Base-by-base conservation (phyloP, 2,888 invertebrate species). In the Rhagonycha fulva region DNA sequence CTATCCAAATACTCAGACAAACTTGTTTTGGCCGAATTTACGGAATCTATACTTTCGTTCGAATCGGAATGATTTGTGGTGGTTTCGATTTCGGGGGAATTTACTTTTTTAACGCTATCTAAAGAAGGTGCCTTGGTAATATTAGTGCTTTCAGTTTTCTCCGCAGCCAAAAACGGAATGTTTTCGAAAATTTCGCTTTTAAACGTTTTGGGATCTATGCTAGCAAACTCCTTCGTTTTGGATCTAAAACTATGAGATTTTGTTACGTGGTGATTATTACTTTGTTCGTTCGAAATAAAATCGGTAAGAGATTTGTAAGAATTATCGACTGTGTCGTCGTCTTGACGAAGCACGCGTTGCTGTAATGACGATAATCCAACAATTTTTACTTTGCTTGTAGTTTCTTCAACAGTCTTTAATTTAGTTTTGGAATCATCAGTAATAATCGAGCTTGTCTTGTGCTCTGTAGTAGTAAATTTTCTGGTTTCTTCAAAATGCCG, bases 231-330 rank as follows among this genome's bases (percentile, higher is more conserved):
- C 23, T 66, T 72, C 2, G 70, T 26, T n/a, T 80, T 91, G 89
- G 84, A 90, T 90, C 82, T 91, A 87, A 94, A 94, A 83, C 94
- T 94, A 79, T 93, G 93, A 2, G 94, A 93, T 85, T 94, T 94
- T 70, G 92, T 91, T 24, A 94, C 90, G 23, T 91, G 90, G 85
- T 91, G 91, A 79, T 90, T 88, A 30, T 89, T 86, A 83, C 88
- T 89, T 28, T 88, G 86, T 68, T 81, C 80, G 19, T 83, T 82
- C 10, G 79, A 79, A 12, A 83, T 82, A 71, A 83, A 83, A 75
- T 88, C 86, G 24, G 85, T 87, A 30, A 88, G 79, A 0, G 88
- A 87, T 74, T 85, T 86, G 78, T 86, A 87, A 14, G 83, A 81
- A 72, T 82, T 79, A 71, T 84, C 84, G 61, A 84, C 81, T 19